These are phyloP conservation scores for Dromaius novaehollandiae DNA, from an alignment of 2,113 vertebrate genomes.

Conservation along the genomic window DNA sequence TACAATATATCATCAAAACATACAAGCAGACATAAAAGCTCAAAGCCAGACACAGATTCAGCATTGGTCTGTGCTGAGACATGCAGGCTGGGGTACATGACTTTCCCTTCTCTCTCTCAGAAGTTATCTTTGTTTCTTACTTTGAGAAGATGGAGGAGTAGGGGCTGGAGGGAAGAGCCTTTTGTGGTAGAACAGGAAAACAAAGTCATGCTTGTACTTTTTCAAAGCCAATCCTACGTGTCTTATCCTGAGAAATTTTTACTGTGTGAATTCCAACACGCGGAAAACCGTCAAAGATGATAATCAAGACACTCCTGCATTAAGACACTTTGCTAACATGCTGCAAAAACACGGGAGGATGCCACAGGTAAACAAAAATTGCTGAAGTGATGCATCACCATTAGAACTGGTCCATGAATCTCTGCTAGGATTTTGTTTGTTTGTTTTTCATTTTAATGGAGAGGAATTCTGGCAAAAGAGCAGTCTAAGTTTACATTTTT, in stretches of 20 bases:
- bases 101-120: conserved; percentile 31
- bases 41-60: conserved; percentile 41
- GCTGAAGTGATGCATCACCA: conserved; percentile 29
- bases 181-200: conserved; percentile 55
- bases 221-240: conserved; percentile 15
- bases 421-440: background rate
- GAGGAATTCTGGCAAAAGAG: background rate
- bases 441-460: background rate
- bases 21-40: conserved; percentile 44
- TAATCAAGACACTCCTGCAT: conserved; percentile 21
- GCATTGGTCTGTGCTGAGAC: conserved; percentile 43
- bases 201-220: conserved; percentile 43
- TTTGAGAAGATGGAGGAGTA: conserved; percentile 22
- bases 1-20: conserved; percentile 56
- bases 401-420: background rate
- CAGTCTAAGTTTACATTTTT: background rate
- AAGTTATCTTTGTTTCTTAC: conserved; percentile 46
- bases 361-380: conserved; percentile 27
- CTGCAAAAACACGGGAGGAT: conserved; percentile 28
- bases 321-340: conserved; percentile 46
- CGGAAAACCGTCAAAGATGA: conserved; percentile 30
- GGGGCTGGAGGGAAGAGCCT: conserved; percentile 8
- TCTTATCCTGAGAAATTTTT: conserved; percentile 63
- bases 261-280: conserved; percentile 3
- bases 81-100: conserved; percentile 15